Evolutionary conservation across 2,888 invertebrate genomes (phyloP).

Genomic region (Sepioteuthis lessoniana): DNA sequence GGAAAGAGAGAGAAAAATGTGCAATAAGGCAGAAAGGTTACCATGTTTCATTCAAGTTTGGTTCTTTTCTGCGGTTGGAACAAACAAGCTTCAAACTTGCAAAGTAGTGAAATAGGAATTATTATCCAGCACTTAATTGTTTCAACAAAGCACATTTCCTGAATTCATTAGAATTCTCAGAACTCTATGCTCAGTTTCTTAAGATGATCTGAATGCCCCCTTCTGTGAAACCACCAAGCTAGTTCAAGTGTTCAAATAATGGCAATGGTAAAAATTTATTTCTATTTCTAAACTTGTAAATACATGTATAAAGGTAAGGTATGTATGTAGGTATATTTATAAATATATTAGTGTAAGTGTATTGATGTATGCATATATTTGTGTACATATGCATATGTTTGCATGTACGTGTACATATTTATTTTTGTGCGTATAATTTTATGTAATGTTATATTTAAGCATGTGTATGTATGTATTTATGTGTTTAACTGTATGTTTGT

Average conservation of each 20-base stretch:
- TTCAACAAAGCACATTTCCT: not conserved
- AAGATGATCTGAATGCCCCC: not conserved
- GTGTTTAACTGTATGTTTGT: too few species aligned
- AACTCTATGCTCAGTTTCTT: not conserved
- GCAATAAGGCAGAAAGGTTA: not conserved
- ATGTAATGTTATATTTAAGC: too few species aligned
- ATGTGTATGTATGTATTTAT: too few species aligned
- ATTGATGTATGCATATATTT: too few species aligned
- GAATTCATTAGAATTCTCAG: not conserved
- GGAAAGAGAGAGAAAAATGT: conserved; percentile 5
- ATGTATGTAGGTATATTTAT: too few species aligned
- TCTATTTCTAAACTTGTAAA: not conserved
- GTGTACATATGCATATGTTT: too few species aligned
- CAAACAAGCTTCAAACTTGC: not conserved
- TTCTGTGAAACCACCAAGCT: not conserved
- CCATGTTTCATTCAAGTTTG: not conserved
- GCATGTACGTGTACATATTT: too few species aligned
- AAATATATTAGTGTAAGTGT: too few species aligned
- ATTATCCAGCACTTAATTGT: not conserved
- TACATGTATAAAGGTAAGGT: too few species aligned
- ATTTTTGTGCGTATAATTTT: too few species aligned
- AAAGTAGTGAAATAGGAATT: not conserved
- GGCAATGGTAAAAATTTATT: not conserved
- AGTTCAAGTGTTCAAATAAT: not conserved
- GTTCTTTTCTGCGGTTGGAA: not conserved